Base-by-base conservation (phyloP, 53 echinoderm and acorn worm genomes). In the Mesocentrotus franciscanus region DNA sequence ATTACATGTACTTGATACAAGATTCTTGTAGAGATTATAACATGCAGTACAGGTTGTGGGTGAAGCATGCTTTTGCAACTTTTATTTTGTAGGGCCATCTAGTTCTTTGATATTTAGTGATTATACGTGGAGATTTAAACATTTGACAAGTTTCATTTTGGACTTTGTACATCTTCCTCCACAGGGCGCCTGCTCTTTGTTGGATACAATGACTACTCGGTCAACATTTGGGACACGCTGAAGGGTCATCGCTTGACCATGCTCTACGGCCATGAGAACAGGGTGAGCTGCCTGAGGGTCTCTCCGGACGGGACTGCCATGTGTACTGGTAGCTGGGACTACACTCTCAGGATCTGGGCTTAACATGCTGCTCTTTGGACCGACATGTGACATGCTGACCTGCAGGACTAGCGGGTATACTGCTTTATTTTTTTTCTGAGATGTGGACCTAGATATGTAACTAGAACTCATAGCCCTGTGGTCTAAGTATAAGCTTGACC, bases 321-420 rank as follows among this genome's bases (percentile, higher is more conserved):
- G 93, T 99, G 99, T 70, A 99, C 99, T 20, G 99, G 99, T 32
- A 99, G 99, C 85, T 99, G 99, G 99, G 99, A 99, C 92, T 99
- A 99, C 85, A 98, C 99, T 14, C 97, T 99, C 39, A 91, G 98
- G 22, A 96, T 99, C 87, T 99, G 99, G 99, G 99, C 99, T 39
- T 98, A 91, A 93, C 27, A 13, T 5, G 30, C 27, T 42, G 33
- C 2, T 76, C 76, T 8, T 10, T 75, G 75, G 75, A 75, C 71
- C n/a, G 32, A 75, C 14, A 30, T 12, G 8, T 66, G 66, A 16
- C 9, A 26, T 24, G 8, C 17, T 81, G 42, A 42, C 81, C 81
- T 42, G 20, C 81, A 81, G 81, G 42, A 81, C 36, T 42, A 20
- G 81, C 36, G 17, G 81, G 81, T 4, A 81, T 42, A 17, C 3